A percentile compares a stretch with the other conserved stretches of the same genome.
Conservation (phyloP, 2,888 invertebrate species). For the Papilio gigon region DNA sequence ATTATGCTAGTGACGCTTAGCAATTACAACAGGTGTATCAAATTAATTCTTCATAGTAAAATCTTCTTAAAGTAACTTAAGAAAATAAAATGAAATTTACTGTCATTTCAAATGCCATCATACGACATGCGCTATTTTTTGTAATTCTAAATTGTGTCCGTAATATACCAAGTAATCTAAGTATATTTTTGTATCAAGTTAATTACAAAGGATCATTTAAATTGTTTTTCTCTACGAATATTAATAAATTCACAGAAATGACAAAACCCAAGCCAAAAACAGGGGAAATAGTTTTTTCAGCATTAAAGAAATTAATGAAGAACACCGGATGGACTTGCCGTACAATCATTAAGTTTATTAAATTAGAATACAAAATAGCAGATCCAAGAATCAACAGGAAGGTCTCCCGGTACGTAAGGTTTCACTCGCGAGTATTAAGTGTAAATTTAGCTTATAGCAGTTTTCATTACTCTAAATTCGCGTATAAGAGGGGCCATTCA, state of each 20-base stretch:
- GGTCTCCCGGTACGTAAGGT: constrained; percentile 66
- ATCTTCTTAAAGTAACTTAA: not conserved
- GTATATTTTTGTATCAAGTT: not conserved
- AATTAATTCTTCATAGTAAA: not conserved
- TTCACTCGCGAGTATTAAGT: too few species aligned
- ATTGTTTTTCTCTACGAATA: constrained; percentile 2
- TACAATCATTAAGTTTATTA: constrained; percentile 68
- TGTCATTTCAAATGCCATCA: not conserved
- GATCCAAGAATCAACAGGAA: constrained; percentile 58
- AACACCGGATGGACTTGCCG: constrained; percentile 68
- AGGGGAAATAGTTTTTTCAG: constrained; percentile 60
- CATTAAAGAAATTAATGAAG: constrained; percentile 62
- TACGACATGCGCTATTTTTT: constrained; percentile 13
- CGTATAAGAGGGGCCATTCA: too few species aligned
- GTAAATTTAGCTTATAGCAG: too few species aligned
- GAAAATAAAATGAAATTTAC: not conserved
- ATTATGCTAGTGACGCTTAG: too few species aligned
- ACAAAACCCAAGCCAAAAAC: constrained; percentile 48
- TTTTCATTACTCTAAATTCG: too few species aligned
- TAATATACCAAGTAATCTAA: constrained; percentile 15
- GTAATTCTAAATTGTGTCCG: constrained; percentile 5
- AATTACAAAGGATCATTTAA: not conserved
- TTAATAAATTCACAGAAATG: constrained; percentile 41
- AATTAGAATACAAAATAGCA: constrained; percentile 56
- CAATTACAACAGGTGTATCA: not conserved